Evolutionary conservation across 2,113 vertebrate species (phyloP).

Genomic region (Lepus americanus): DNA sequence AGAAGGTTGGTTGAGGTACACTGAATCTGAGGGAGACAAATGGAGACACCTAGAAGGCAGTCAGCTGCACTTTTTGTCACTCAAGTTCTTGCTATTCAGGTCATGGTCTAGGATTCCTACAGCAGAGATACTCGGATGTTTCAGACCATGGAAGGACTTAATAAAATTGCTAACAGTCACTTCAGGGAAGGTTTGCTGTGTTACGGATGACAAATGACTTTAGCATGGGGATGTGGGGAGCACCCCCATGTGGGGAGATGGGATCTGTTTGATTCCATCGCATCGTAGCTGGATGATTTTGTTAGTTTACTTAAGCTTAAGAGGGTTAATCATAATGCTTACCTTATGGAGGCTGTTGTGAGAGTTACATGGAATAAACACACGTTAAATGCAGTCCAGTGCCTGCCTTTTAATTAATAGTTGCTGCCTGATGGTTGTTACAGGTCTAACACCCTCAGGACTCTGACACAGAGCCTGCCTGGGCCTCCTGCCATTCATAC

Average conservation of each 20-base stretch:
- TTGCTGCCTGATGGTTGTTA: background rate
- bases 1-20: background rate
- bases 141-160: background rate
- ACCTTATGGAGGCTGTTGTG: background rate
- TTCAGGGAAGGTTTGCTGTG: background rate
- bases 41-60: background rate
- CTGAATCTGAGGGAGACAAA: background rate
- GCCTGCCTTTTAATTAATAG: rapidly evolving
- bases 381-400: background rate
- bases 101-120: background rate
- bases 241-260: too few species aligned
- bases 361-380: background rate
- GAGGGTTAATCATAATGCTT: background rate
- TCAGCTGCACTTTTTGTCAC: background rate
- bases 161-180: background rate
- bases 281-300: background rate
- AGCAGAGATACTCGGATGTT: background rate
- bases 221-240: background rate
- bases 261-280: background rate
- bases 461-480: rapidly evolving
- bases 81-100: background rate
- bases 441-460: background rate
- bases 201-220: background rate
- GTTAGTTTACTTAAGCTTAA: background rate
- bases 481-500: too few species aligned